Evolutionary conservation across 2,113 vertebrate genomes (phyloP).

Genomic region (Shinisaurus crocodilurus): DNA sequence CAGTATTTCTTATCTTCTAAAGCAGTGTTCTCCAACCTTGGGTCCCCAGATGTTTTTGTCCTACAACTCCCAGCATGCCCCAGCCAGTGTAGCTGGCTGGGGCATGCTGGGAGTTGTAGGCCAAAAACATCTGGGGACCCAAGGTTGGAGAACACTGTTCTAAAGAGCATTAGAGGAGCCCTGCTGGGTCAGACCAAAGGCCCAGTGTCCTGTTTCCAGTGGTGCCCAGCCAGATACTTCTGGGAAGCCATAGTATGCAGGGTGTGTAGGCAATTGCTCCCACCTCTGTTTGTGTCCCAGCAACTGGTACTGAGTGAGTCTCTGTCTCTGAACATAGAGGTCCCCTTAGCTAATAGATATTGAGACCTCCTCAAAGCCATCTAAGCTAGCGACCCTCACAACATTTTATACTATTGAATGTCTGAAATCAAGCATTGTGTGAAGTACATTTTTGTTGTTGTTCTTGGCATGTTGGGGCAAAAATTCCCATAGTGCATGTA

Average conservation of each 20-base stretch:
- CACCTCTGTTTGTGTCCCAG: not conserved
- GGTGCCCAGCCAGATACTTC: not conserved
- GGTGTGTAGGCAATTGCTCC: not conserved
- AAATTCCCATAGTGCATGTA: no score
- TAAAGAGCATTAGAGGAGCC: no score
- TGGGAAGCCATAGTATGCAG: not conserved
- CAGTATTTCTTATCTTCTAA: not conserved
- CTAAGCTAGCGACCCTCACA: not conserved
- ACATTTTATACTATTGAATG: not conserved
- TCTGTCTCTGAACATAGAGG: not conserved
- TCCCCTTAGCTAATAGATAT: not conserved
- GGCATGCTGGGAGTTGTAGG: no score
- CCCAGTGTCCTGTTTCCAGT: not conserved
- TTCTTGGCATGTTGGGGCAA: no score
- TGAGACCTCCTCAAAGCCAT: not conserved
- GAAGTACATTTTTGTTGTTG: no score
- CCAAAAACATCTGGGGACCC: no score
- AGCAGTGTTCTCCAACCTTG: no score
- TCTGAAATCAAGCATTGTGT: not conserved
- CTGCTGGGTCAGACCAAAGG: not conserved
- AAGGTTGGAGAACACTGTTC: no score
- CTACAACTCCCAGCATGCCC: no score
- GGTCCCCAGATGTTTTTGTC: no score
- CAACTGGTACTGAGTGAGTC: not conserved
- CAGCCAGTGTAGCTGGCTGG: no score